Base-by-base conservation (phyloP, 2,888 invertebrate genomes). In the Harpalus rubripes region DNA sequence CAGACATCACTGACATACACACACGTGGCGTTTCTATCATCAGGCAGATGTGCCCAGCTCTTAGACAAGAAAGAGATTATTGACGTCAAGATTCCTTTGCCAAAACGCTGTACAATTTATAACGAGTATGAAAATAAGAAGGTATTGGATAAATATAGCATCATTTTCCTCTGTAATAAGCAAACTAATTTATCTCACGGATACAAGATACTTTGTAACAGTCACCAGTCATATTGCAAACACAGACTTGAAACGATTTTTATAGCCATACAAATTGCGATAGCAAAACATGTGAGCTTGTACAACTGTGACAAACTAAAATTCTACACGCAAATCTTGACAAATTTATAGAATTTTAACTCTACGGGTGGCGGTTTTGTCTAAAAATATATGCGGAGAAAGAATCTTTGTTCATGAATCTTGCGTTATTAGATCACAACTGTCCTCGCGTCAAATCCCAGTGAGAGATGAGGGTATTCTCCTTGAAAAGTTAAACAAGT, bases 71-170 rank as follows among this genome's bases (percentile, higher is more conserved):
- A 58, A 22, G 32, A 78, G 56, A 22, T 78, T 58, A 79, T 58
- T 58, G 56, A 78, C 78, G 78, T 78, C 78, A 78, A 18, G 74
- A 76, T 12, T 5, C 80, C 61, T 61, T 81, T 81, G 81, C 65
- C 81, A 81, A 81, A 81, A 39, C 81, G 63, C 52, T 39, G 81
- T 26, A 61, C 79, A 80, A 80, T 80, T 61, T 80, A 80, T 80
- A 59, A 80, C 58, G 32, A 26, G 56, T 52, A 58, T 58, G 61
- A 58, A 65, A 81, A 81, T 52, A 81, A 63, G 81, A 65, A 65
- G 44, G 41, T 65, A 65, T 65, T 16, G 39, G 58, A 44, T 81
- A 81, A 68, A 81, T 81, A 72, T 72, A 81, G 72, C 44, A 44
- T 52, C 44, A 81, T 81, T 65, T 81, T 52, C 52, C 81, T 81